Conservation (phyloP, 2,888 invertebrate genomes). For the Embidobia sp. region DNA sequence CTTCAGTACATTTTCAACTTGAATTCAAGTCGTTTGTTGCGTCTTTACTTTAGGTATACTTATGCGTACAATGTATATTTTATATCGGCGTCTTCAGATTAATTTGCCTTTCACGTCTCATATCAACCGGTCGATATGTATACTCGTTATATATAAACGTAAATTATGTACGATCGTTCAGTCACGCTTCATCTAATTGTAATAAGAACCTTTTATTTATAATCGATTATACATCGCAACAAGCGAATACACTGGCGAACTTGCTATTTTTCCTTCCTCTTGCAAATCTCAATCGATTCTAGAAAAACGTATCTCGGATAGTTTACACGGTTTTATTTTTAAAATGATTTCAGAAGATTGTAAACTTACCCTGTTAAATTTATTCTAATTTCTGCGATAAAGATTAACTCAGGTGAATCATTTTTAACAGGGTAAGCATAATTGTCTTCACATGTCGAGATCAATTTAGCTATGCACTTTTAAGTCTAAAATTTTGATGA, state of each 20-base stretch:
- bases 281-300: background rate
- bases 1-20: constrained; percentile 74
- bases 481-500: background rate
- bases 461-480: background rate
- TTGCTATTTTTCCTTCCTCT: constrained; percentile 53
- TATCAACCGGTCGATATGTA: constrained; percentile 7
- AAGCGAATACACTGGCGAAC: constrained; percentile 73
- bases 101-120: background rate
- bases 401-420: no score
- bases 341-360: constrained; percentile 9
- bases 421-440: constrained; percentile 9
- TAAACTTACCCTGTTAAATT: constrained; percentile 16
- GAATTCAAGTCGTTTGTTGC: constrained; percentile 71
- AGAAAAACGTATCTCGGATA: constrained; percentile 6
- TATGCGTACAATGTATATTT: constrained; percentile 32
- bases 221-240: constrained; percentile 72
- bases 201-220: constrained; percentile 15
- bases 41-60: constrained; percentile 30
- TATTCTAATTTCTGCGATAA: constrained; percentile 7
- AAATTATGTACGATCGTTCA: constrained; percentile 16
- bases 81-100: constrained; percentile 9
- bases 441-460: background rate
- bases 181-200: constrained; percentile 20
- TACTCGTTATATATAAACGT: background rate
- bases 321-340: background rate